These are phyloP conservation scores for Anser brachyrhynchus DNA, from an alignment of 2,113 vertebrate species.

Conservation along the genomic window DNA sequence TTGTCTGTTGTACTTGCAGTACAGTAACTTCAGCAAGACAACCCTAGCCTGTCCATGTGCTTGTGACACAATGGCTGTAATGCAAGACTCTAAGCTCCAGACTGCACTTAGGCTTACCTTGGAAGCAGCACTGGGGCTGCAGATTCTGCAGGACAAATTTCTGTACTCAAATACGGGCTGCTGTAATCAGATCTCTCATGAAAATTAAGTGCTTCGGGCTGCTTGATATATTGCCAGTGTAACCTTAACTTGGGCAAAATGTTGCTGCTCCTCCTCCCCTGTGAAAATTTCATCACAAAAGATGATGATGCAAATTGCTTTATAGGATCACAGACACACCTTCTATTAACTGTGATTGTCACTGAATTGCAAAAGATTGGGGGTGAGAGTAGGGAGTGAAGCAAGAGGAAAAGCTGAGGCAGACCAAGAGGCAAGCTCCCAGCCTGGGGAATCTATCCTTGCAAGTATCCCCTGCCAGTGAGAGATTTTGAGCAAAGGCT, in stretches of 20 bases:
- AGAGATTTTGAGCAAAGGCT: neutral
- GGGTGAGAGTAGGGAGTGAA: neutral
- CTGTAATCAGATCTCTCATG: neutral
- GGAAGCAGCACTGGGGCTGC: neutral
- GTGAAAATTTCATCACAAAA: conserved; percentile 55
- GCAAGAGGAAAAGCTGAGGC: neutral
- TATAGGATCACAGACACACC: conserved; percentile 46
- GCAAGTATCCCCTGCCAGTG: neutral
- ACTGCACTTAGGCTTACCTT: neutral
- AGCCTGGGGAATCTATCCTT: neutral
- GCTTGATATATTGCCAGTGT: conserved; percentile 6
- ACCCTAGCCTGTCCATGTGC: neutral
- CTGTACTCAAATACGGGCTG: neutral
- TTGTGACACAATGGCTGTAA: neutral
- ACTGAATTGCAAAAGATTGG: conserved; percentile 42
- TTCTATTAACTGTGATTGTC: conserved; percentile 56
- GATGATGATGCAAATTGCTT: conserved; percentile 54
- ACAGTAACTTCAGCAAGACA: neutral
- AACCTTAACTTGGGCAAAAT: conserved; percentile 42
- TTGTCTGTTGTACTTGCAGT: neutral
- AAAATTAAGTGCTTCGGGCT: conserved; percentile 42
- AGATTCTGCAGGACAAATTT: conserved; percentile 38
- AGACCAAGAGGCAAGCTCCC: neutral
- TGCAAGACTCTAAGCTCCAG: neutral
- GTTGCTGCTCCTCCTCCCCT: conserved; percentile 10